Percentiles rank a stretch among this genome's conserved stretches.
phyloP scores from a whole-genome alignment of 2,797 vertebrate species.

The Spheniscus humboldti region DNA sequence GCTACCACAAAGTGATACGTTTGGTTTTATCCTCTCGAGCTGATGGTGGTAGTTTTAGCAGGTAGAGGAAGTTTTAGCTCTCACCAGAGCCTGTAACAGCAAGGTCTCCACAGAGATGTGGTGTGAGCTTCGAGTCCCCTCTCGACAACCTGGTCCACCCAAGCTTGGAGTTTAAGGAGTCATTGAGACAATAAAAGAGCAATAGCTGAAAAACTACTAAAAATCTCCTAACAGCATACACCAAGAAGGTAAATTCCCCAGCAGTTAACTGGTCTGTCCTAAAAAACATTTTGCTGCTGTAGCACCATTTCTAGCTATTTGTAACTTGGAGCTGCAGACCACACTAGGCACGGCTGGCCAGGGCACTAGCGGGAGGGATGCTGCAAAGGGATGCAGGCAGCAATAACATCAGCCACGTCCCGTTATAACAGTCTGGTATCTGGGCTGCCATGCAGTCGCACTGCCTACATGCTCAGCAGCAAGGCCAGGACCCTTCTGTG shows the following conservation, averaged over 20 bases:
- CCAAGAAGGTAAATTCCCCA: background rate
- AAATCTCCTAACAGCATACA: background rate
- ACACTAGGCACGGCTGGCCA: background rate
- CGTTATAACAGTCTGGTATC: background rate
- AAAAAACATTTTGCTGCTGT: background rate
- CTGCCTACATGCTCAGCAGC: background rate
- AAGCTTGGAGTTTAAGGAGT: background rate
- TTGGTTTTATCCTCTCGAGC: background rate
- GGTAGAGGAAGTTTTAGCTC: background rate
- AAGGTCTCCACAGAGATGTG: background rate
- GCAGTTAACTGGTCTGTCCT: background rate
- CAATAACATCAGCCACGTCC: fast-evolving
- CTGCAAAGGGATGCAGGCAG: background rate
- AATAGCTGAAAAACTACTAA: background rate
- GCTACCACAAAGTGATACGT: fast-evolving
- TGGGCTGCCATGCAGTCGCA: background rate
- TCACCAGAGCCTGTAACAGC: background rate
- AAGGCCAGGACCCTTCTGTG: background rate
- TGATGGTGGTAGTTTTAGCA: background rate
- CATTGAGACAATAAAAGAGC: background rate
- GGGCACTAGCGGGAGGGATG: background rate
- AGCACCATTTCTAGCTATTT: background rate
- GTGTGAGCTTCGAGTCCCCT: background rate
- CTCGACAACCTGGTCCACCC: background rate
- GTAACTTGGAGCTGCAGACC: background rate